Percentiles rank a stretch among this genome's conserved stretches.
Conservation (phyloP, 2,797 vertebrate species). For the Sebastes hubbsi region DNA sequence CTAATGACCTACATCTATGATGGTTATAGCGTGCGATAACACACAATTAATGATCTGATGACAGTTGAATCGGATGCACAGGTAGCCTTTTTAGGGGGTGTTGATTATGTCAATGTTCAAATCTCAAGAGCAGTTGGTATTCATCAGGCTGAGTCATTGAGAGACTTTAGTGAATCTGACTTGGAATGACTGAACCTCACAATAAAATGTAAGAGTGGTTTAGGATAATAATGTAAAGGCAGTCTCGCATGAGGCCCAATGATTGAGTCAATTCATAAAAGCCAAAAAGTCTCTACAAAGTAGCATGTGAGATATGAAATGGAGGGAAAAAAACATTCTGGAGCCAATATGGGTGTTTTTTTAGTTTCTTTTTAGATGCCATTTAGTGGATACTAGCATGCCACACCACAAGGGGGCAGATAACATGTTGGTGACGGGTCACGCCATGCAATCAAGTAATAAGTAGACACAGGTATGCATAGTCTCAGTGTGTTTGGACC, state of each 20-base stretch:
- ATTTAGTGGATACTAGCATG: background rate
- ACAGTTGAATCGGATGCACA: background rate
- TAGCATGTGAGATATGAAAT: background rate
- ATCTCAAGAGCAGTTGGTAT: background rate
- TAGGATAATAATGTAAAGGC: background rate
- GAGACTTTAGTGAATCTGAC: background rate
- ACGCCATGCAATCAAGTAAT: background rate
- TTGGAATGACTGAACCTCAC: background rate
- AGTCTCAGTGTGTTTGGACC: background rate
- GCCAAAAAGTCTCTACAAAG: background rate
- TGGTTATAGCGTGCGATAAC: fast-evolving
- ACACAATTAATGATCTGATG: fast-evolving
- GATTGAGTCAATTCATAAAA: background rate
- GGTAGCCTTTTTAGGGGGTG: background rate
- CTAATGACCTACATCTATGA: no score
- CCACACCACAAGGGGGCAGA: background rate
- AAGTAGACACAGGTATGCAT: background rate
- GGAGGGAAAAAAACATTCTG: background rate
- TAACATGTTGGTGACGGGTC: background rate
- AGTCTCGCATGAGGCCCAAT: background rate
- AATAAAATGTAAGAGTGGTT: background rate
- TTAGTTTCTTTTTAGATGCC: background rate
- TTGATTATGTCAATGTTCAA: background rate
- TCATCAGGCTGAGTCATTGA: background rate
- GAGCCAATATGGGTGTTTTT: no score